Base-by-base conservation (phyloP, 2,797 vertebrate species). In the Salmo trutta region DNA sequence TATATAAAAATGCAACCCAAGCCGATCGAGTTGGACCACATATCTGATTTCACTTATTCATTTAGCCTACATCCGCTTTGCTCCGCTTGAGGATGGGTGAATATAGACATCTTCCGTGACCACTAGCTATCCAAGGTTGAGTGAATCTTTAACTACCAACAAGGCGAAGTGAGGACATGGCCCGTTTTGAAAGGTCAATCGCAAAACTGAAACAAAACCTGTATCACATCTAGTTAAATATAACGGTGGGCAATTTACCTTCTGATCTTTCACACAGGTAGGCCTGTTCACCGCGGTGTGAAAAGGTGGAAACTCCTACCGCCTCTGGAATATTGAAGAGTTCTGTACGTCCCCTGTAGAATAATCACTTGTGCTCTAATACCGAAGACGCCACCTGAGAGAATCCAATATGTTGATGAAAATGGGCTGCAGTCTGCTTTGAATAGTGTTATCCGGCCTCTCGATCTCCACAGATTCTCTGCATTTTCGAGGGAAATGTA, bases 351-450 rank as follows among this genome's bases (percentile, higher is more conserved):
- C 1, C 16, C 14, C 52, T 29, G 16, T 54, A 10, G 31, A 19
- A 3, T 21, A 19, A 52, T 7, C 71, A 16, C 71, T 8, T 17
- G 4, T 17, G 3, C 36, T 33, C 90, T 85, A 89, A 89, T 75
- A 80, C 78, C 77, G 81, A 81, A 79, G 36, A 85, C 77, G 69
- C 78, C 85, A 84, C 87, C 36, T 75, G 80, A 88, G 21, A 75
- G 62, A 52, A 64, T 24, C 71, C 24, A 78, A 88, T 83, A 82
- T 83, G 73, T 82, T 79, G 76, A 71, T 75, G 68, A 52, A 59
- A 74, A 51, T 82, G 68, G 75, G 17, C 76, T 8, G 53, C 71
- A 77, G 64, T 79, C 52, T 77, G 64, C 69, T 21, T 67, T 47
- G 24, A 79, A 70, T 21, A 19, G 31, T 69, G 33, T 41, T 53